Evolutionary conservation across 2,797 vertebrate species (phyloP), one percentile per base, ranked within the genome.

Genomic region (Tangara arthus): DNA sequence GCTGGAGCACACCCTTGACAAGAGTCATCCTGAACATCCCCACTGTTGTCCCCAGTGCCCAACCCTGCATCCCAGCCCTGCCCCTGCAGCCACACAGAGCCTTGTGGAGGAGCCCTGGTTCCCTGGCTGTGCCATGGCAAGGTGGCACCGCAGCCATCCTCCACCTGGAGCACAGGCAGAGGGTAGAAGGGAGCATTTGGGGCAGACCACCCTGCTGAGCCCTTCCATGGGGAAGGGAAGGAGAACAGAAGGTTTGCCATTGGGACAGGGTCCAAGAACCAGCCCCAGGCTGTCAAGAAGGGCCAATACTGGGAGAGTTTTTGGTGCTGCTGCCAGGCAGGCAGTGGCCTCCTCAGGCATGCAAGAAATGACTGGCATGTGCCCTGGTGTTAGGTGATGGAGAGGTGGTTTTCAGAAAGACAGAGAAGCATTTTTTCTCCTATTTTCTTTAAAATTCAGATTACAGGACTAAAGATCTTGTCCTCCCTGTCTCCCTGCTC

Each of bases 251-350:
- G 16, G 7, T 83, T 56, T 91, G 5, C 27, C n/a, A 32, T 13
- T 0, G 0, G 15, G 9, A 50, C 5, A 11, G 30, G 9, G 7
- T 73, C 22, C 28, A 53, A 75, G 37, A 55, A 46, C 50, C 32
- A 12, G 44, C 34, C 18, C 8, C 5, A 44, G 57, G 60, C 34
- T 4, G 1, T 23, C 37, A 22, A 72, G 57, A 41, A 49, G 17
- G 9, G 14, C 21, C 0, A 1, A 2, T 28, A 19, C 8, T 0
- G 1, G 11, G 24, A 81, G 24, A 57, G 17, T 4, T 72, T 66
- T 49, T n/a, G 28, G 26, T 61, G 71, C n/a, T 90, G 46, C 61
- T 53, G 57, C 53, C 17, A 11, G 41, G 23, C 2, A 1, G 26
- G 21, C 64, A 66, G 42, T 42, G 8, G 11, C 24, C 2, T 19